Percentiles rank a stretch among this genome's conserved stretches.
These are phyloP conservation scores for Anguilla japonica DNA, from an alignment of 2,113 vertebrate genomes.

Conservation along the genomic window DNA sequence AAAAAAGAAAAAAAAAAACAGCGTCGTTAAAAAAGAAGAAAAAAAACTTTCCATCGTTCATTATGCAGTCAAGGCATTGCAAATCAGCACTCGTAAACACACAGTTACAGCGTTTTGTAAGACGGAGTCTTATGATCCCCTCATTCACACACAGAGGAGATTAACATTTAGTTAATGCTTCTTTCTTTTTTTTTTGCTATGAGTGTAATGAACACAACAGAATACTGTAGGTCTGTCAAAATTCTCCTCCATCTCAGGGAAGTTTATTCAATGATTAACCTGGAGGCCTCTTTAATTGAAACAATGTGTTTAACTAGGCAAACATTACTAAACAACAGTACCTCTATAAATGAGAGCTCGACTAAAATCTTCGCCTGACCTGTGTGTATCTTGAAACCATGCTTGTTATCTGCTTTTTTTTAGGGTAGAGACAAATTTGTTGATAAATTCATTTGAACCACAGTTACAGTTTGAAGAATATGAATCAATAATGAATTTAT, in stretches of 20 bases:
- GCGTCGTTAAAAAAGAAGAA: background rate
- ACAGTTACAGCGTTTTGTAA: background rate
- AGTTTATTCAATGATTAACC: constrained; percentile 33
- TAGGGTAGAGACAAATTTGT: too few relatives aligned
- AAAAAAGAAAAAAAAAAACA: constrained; percentile 6
- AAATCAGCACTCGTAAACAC: constrained; percentile 7
- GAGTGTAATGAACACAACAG: background rate
- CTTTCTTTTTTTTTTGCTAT: background rate
- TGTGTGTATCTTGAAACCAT: background rate
- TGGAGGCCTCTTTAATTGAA: constrained; percentile 22
- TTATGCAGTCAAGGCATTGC: constrained; percentile 4
- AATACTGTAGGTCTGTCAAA: constrained; percentile 15
- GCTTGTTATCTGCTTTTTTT: background rate
- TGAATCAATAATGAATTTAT: background rate
- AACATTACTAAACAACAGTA: background rate
- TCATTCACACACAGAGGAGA: constrained; percentile 1
- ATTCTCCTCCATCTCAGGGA: constrained; percentile 10
- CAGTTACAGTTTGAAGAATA: background rate
- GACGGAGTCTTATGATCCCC: background rate
- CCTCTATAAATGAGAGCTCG: background rate
- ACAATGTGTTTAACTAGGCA: constrained; percentile 8
- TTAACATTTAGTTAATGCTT: constrained; percentile 17
- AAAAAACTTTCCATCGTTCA: constrained; percentile 5
- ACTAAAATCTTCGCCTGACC: background rate
- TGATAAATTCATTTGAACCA: too few relatives aligned